Conservation (phyloP, 2,888 invertebrate species). For the Encarsia formosa region DNA sequence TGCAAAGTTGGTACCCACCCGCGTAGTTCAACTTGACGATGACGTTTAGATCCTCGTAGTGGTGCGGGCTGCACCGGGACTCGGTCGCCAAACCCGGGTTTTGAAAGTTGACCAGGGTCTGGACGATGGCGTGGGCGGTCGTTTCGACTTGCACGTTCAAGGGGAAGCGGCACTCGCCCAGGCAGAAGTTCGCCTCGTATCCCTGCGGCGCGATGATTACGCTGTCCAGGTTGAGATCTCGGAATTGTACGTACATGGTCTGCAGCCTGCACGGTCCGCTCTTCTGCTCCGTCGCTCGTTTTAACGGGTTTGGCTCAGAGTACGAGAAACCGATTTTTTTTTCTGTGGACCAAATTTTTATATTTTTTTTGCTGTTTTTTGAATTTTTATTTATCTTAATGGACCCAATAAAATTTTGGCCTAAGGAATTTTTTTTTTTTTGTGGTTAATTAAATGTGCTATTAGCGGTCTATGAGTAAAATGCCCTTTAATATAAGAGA, state of each 20-base stretch:
- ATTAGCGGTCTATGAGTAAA: too few relatives aligned
- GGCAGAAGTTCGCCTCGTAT: conserved; percentile 89
- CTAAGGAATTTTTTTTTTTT: too few relatives aligned
- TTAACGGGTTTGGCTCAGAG: too few relatives aligned
- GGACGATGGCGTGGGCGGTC: conserved; percentile 94
- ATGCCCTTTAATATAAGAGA: too few relatives aligned
- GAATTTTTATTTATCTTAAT: too few relatives aligned
- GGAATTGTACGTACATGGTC: conserved; percentile 11
- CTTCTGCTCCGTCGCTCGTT: too few relatives aligned
- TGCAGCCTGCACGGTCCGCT: neutral
- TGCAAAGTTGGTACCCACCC: conserved; percentile 83
- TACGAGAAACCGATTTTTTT: too few relatives aligned
- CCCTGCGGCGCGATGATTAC: conserved; percentile 91
- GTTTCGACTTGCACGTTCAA: conserved; percentile 90
- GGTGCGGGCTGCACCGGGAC: conserved; percentile 89
- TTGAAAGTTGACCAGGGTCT: conserved; percentile 81
- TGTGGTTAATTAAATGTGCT: too few relatives aligned
- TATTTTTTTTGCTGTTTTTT: too few relatives aligned
- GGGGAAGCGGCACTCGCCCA: conserved; percentile 90
- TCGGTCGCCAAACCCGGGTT: conserved; percentile 78
- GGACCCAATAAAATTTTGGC: too few relatives aligned
- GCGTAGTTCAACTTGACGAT: conserved; percentile 81
- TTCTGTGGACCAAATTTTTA: too few relatives aligned
- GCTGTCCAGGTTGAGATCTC: conserved; percentile 5
- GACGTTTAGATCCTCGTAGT: conserved; percentile 80